Conservation (phyloP, 2,797 vertebrate genomes). For the Notolabrus celidotus region DNA sequence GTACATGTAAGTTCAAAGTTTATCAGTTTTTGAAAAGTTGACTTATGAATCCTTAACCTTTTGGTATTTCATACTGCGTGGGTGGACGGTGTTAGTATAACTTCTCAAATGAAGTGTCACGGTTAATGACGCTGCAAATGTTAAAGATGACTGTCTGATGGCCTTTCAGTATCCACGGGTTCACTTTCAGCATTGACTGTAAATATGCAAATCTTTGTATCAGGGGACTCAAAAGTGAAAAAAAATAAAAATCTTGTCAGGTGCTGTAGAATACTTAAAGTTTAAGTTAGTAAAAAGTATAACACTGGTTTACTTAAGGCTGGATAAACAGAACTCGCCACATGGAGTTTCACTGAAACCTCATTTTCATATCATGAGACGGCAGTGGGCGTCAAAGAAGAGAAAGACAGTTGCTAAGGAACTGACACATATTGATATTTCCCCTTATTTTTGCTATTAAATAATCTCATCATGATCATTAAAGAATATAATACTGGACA, state of each 20-base stretch:
- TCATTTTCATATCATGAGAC: too few relatives aligned
- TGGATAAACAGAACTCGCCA: background rate
- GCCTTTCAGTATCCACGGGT: background rate
- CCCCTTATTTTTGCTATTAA: background rate
- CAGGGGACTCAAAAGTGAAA: background rate
- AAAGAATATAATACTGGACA: background rate
- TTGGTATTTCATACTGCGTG: constrained; percentile 19
- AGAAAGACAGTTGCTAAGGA: too few relatives aligned
- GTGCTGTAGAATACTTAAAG: too few relatives aligned
- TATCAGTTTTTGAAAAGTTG: constrained; percentile 29
- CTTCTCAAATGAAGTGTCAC: constrained; percentile 3
- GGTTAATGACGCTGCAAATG: constrained; percentile 15
- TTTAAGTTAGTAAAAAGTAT: too few relatives aligned
- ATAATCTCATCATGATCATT: background rate
- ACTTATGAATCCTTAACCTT: constrained; percentile 41
- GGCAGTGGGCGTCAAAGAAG: too few relatives aligned
- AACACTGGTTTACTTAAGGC: too few relatives aligned
- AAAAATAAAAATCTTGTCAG: background rate
- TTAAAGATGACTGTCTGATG: constrained; percentile 1
- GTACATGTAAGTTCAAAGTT: constrained; percentile 18
- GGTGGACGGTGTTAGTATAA: constrained; percentile 20
- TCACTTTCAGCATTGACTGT: background rate
- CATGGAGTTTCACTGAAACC: background rate
- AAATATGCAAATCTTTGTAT: background rate
- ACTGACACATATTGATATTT: too few relatives aligned